Evolutionary conservation across 2,888 invertebrate genomes (phyloP), one percentile per base, ranked within the genome.

Genomic region (Laspeyria flexula): DNA sequence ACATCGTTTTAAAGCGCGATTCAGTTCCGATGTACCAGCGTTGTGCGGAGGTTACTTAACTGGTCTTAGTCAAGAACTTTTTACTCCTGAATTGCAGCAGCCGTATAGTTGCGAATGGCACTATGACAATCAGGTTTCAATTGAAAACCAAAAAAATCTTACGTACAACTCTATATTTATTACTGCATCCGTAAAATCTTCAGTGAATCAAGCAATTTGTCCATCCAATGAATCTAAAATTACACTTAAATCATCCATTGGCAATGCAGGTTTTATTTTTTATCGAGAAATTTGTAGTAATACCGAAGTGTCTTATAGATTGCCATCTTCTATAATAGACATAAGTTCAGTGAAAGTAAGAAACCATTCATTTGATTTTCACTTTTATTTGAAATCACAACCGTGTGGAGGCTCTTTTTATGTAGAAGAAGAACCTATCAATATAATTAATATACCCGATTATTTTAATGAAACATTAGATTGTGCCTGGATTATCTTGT

Each of bases 1-100:
- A 54, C 93, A 95, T 50, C 96, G 97, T 12, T 96, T 97, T 75
- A 95, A 94, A 82, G 93, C 96, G 0, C 93, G 86, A 40, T 98
- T 95, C 79, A 90, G 88, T 10, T 95, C 96, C 0, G 85, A 94
- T 42, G 93, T 95, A 64, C 90, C 93, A 48, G 74, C 81, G 7
- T 41, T 88, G 33, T 91, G 91, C 53, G 91, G 91, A 4, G 88
- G 84, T 41, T 57, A 69, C 21, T 55, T 90, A 27, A 69, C 47
- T 27, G 85, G 81, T 1, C 45, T 64, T 6, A 72, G 46, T 45
- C 87, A 88, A 12, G 66, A 75, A 52, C 49, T 91, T 12, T 33
- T 41, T n/a, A 85, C 88, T 25, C 88, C 87, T 7, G 44, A 69
- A 23, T 35, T 85, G 1, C 67, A 81, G 11, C 67, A 71, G 29